phyloP scores from a whole-genome alignment of 2,888 invertebrate genomes.

The Ferdinandea cuprea region DNA sequence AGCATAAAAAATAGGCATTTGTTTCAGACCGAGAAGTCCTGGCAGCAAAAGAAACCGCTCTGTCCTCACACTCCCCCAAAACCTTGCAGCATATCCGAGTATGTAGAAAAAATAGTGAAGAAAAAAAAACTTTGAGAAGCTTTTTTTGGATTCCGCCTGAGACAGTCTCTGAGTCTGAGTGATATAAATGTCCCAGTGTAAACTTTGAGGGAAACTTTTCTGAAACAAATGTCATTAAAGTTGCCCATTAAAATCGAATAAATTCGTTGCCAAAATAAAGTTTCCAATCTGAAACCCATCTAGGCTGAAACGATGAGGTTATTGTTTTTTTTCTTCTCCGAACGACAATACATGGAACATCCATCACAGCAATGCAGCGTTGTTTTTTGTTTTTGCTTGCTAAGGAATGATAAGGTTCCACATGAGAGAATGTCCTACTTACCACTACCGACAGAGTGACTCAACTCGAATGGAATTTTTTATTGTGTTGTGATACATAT shows the following conservation, averaged over 20 bases:
- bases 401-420: slow-evolving; percentile 14
- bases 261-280: slow-evolving; percentile 67
- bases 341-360: slow-evolving; percentile 11
- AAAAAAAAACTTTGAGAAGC: slow-evolving; percentile 34
- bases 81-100: slow-evolving; percentile 10
- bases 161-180: slow-evolving; percentile 41
- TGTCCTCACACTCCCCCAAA: background rate
- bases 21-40: slow-evolving; percentile 32
- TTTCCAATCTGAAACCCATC: slow-evolving; percentile 14
- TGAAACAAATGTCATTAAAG: slow-evolving; percentile 66
- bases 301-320: background rate
- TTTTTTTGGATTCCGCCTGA: background rate
- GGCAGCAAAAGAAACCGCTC: slow-evolving; percentile 16
- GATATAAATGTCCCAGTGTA: slow-evolving; percentile 45
- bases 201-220: slow-evolving; percentile 60
- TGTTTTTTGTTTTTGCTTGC: slow-evolving; percentile 1
- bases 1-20: slow-evolving; percentile 32
- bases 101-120: slow-evolving; percentile 10
- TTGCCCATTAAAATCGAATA: slow-evolving; percentile 72
- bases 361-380: slow-evolving; percentile 42
- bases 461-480: slow-evolving; percentile 16
- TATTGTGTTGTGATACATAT: slow-evolving; percentile 39
- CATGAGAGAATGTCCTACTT: background rate
- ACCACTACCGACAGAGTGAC: background rate
- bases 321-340: slow-evolving; percentile 41